A percentile compares a stretch with the other conserved stretches of the same genome.
Conservation (phyloP, 1,140 invertebrate species). For the Daktulosphaira vitifoliae region DNA sequence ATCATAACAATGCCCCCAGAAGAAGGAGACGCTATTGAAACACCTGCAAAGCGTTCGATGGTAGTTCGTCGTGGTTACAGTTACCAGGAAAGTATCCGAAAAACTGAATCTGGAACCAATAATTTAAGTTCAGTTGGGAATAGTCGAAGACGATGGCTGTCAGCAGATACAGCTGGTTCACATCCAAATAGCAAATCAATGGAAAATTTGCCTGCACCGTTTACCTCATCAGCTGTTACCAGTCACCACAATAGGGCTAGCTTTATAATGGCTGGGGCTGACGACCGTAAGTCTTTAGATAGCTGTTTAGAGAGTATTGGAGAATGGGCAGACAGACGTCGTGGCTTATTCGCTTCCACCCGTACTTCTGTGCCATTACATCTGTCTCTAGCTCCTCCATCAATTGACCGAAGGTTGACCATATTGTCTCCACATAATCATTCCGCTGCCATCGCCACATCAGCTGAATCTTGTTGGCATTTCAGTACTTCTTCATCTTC, state of each 20-base stretch:
- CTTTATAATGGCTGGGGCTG: conserved; percentile 54
- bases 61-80: conserved; percentile 13
- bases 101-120: conserved; percentile 1
- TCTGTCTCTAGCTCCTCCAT: conserved; percentile 57
- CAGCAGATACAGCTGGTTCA: conserved; percentile 43
- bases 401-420: conserved; percentile 54
- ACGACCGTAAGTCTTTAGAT: conserved; percentile 52
- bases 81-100: neutral
- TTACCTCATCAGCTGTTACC: neutral
- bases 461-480: conserved; percentile 2
- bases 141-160: conserved; percentile 51
- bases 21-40: neutral
- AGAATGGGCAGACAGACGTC: conserved; percentile 1
- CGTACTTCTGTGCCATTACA: conserved; percentile 53
- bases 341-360: conserved; percentile 14
- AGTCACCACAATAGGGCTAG: conserved; percentile 42
- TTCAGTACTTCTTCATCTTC: neutral
- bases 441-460: conserved; percentile 43
- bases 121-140: too few relatives aligned
- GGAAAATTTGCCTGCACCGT: conserved; percentile 47
- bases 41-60: neutral
- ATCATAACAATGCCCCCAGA: neutral
- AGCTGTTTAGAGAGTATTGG: conserved; percentile 36
- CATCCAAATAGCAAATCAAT: conserved; percentile 56
- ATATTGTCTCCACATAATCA: conserved; percentile 68